Evolutionary conservation across 2,888 invertebrate species (phyloP).

Genomic region (Lathronympha strigana): DNA sequence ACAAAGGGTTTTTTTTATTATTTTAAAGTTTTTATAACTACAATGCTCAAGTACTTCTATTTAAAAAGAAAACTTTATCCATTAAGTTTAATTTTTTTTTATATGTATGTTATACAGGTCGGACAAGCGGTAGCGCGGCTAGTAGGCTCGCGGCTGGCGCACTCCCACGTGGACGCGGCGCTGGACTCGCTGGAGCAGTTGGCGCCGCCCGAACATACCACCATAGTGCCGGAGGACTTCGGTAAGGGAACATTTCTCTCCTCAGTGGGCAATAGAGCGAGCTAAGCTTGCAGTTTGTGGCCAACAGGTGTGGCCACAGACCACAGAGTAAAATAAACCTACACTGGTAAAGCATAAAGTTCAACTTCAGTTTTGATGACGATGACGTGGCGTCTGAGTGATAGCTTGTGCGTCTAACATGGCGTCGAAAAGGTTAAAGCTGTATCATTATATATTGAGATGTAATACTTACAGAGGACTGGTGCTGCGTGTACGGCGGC

Average conservation of each 20-base stretch:
- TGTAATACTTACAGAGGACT: constrained; percentile 65
- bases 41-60: no score
- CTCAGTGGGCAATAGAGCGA: no score
- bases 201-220: neutral
- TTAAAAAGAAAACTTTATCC: no score
- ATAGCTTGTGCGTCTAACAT: neutral
- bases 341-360: no score
- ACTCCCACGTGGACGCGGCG: constrained; percentile 86
- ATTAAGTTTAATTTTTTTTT: neutral
- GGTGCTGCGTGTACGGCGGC: constrained; percentile 54
- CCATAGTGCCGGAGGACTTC: constrained; percentile 14
- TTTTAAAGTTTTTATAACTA: no score
- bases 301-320: no score
- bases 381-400: no score
- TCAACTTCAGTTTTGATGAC: no score
- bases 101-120: constrained; percentile 67
- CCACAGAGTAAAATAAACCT: no score
- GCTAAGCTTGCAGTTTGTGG: no score
- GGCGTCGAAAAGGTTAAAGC: neutral
- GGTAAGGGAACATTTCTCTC: no score
- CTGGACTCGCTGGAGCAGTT: constrained; percentile 21
- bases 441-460: neutral
- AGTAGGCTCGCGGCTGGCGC: constrained; percentile 82
- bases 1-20: no score
- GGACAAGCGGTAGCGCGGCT: constrained; percentile 77